A percentile compares a stretch with the other conserved stretches of the same genome.
phyloP scores from a whole-genome alignment of 2,797 vertebrate species.

The Enteromius fasciolatus region DNA sequence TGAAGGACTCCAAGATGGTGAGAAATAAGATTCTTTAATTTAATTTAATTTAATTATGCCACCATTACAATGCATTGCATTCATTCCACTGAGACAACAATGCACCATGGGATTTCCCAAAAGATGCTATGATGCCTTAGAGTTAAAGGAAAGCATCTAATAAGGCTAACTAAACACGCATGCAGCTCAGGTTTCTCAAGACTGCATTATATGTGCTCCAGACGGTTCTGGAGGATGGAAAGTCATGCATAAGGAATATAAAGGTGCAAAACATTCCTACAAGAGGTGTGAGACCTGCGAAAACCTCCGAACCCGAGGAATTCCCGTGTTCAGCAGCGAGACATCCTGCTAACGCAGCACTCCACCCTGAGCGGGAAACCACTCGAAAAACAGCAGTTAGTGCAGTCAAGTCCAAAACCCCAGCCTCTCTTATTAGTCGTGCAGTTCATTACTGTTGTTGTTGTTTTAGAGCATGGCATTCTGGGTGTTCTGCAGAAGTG shows the following conservation, averaged over 20 bases:
- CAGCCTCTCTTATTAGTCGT: not conserved
- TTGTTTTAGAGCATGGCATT: not conserved
- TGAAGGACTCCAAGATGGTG: too few species aligned
- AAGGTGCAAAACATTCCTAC: slow-evolving; percentile 33
- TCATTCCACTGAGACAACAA: not conserved
- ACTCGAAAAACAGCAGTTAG: not conserved
- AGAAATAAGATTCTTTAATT: too few species aligned
- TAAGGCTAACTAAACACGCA: not conserved
- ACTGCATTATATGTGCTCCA: not conserved
- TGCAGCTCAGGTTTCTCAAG: not conserved
- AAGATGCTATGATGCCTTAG: not conserved
- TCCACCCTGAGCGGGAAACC: not conserved
- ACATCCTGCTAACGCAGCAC: slow-evolving; percentile 13
- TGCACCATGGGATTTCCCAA: not conserved
- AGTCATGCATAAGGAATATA: not conserved
- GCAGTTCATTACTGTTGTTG: not conserved
- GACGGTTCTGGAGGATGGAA: slow-evolving; percentile 1
- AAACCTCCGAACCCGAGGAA: slow-evolving; percentile 39
- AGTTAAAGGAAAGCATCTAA: not conserved
- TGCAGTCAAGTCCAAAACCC: not conserved
- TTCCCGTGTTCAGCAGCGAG: slow-evolving; percentile 34
- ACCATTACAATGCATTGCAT: not conserved
- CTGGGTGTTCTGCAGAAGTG: not conserved
- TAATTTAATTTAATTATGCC: not conserved
- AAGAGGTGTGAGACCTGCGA: slow-evolving; percentile 42